A percentile compares a stretch with the other conserved stretches of the same genome.
Conservation (phyloP, 2,113 vertebrate genomes). For the Myxocyprinus asiaticus region DNA sequence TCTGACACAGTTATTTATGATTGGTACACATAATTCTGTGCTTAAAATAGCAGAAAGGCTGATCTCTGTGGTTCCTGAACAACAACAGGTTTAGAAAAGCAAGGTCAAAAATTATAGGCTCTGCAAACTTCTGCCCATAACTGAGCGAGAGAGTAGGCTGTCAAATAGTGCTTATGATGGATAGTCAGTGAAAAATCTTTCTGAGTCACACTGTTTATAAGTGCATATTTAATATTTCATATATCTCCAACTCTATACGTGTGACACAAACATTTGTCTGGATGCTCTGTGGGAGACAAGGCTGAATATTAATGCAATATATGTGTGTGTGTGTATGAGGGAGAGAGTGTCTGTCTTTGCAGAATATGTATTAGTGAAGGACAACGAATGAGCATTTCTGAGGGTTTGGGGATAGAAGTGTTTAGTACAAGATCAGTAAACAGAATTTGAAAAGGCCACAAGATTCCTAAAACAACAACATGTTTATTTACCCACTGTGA, state of each 20-base stretch:
- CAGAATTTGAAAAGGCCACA: constrained; percentile 12
- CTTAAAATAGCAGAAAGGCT: not conserved
- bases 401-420: constrained; percentile 18
- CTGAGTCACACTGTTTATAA: constrained; percentile 33
- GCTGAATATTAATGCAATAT: constrained; percentile 25
- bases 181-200: not conserved
- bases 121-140: constrained; percentile 29
- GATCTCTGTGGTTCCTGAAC: not conserved
- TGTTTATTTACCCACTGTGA: not conserved
- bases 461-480: not conserved
- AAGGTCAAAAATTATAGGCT: constrained; percentile 21
- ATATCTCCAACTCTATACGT: constrained; percentile 28
- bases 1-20: not conserved
- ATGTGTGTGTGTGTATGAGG: not conserved
- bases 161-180: constrained; percentile 23
- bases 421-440: not conserved
- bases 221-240: constrained; percentile 41
- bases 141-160: constrained; percentile 16
- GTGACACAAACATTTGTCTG: constrained; percentile 36
- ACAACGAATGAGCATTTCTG: constrained; percentile 12
- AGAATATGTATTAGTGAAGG: constrained; percentile 32
- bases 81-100: constrained; percentile 5
- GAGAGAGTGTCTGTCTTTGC: constrained; percentile 13
- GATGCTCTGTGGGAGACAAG: constrained; percentile 37
- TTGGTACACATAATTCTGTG: not conserved